Base-by-base conservation (phyloP, 2,113 vertebrate species). In the Chloebia gouldiae region DNA sequence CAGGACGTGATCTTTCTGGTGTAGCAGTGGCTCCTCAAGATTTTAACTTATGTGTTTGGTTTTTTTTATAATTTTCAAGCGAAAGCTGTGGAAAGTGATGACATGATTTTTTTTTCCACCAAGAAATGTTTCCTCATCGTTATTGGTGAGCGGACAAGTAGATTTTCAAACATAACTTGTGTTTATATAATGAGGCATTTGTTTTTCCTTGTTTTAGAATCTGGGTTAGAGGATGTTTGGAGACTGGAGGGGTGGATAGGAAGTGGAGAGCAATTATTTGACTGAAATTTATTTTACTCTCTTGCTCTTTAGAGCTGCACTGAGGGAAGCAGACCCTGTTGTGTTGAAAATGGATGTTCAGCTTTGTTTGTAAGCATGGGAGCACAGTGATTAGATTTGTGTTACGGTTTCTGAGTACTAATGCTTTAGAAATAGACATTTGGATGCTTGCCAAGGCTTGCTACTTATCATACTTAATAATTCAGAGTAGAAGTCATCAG, bases 161-260 rank as follows among this genome's bases (percentile, higher is more conserved):
- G 81, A 71, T 86, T 94, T 94, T 86, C 68, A 91, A 95, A 83
- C 60, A 25, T 75, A 77, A 39, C 51, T 83, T 87, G 56, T 86
- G 90, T 96, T 93, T 97, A 86, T 94, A 54, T 96, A 95, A 54
- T 80, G 68, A 91, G 85, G 47, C 93, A 81, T 96, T 96, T 94
- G 79, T 95, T 95, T 93, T 91, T 82, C 59, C 94, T 92, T 95
- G 92, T 93, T 93, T 95, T 83, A 94, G 82, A 90, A 86, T 94
- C 75, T 92, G 72, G 76, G 81, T 86, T 95, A 90, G 90, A 90
- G 93, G 85, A 94, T 97, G 88, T 97, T 96, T 96, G 72, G 94
- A 86, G 68, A 78, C 40, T 86, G 44, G 56, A 92, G 24, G 86
- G 84, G 44, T 90, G 64, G 83, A 30, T 94, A 78, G 94, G 95